A percentile compares a stretch with the other conserved stretches of the same genome.
phyloP scores from a whole-genome alignment of 1,140 invertebrate species.

The Drosophila santomea region DNA sequence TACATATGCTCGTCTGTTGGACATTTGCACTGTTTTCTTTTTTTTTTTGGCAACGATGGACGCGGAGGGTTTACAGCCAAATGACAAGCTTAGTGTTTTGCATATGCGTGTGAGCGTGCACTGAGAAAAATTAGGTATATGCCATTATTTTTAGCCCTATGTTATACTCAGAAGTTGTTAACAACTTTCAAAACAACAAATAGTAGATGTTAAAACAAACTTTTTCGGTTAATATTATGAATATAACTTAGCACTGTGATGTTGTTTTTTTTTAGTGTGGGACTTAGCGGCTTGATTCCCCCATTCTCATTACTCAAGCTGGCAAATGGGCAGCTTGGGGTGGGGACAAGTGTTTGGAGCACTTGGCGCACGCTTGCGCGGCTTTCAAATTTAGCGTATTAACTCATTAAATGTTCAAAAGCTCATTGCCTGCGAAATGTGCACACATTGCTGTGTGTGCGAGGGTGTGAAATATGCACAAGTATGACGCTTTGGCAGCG shows the following conservation, averaged over 20 bases:
- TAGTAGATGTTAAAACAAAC: too few relatives aligned
- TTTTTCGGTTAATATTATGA: too few relatives aligned
- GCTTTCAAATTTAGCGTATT: slow-evolving; percentile 78
- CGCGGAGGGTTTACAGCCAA: slow-evolving; percentile 57
- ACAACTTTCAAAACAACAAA: too few relatives aligned
- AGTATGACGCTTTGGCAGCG: slow-evolving; percentile 32
- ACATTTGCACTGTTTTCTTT: slow-evolving; percentile 60
- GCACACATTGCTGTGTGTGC: slow-evolving; percentile 57
- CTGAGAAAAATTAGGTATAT: background rate
- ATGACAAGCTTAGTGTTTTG: slow-evolving; percentile 69
- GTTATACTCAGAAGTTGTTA: background rate
- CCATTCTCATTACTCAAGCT: slow-evolving; percentile 62
- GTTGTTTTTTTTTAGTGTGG: background rate
- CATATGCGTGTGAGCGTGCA: slow-evolving; percentile 20
- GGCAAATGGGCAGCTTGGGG: slow-evolving; percentile 34
- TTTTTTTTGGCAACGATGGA: slow-evolving; percentile 49
- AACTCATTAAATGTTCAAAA: slow-evolving; percentile 81
- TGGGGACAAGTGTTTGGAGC: slow-evolving; percentile 40
- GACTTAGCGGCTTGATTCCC: slow-evolving; percentile 20
- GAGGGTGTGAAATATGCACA: slow-evolving; percentile 71
- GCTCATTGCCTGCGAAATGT: slow-evolving; percentile 80
- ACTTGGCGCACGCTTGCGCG: slow-evolving; percentile 76
- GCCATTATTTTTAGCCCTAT: rapidly evolving
- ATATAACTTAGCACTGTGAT: too few relatives aligned
- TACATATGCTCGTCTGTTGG: slow-evolving; percentile 42